phyloP scores from a whole-genome alignment of 2,113 vertebrate species.

The Ovis aries region ARS-UI_Ramb_v3.0 NC_056056.1:36544501-36545000 shows the following conservation, averaged over 20 bases:
- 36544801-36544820: not conserved
- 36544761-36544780: not conserved
- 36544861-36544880: not conserved
- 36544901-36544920: not conserved
- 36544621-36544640: not conserved
- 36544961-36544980: not conserved
- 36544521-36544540: not conserved
- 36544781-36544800: not conserved
- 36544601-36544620: not conserved
- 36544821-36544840: not conserved
- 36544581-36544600: not conserved
- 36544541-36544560: not conserved
- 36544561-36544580: not conserved
- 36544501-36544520: not conserved
- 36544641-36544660: not conserved
- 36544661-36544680: not conserved
- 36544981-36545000: not conserved
- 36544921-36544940: not conserved
- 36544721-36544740: not conserved
- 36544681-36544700: not conserved
- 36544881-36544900: not conserved
- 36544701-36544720: not conserved
- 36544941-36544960: not conserved
- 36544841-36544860: not conserved
- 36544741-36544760: not conserved